Base-by-base conservation (phyloP, 2,113 vertebrate species). In the Pipa parva region DNA sequence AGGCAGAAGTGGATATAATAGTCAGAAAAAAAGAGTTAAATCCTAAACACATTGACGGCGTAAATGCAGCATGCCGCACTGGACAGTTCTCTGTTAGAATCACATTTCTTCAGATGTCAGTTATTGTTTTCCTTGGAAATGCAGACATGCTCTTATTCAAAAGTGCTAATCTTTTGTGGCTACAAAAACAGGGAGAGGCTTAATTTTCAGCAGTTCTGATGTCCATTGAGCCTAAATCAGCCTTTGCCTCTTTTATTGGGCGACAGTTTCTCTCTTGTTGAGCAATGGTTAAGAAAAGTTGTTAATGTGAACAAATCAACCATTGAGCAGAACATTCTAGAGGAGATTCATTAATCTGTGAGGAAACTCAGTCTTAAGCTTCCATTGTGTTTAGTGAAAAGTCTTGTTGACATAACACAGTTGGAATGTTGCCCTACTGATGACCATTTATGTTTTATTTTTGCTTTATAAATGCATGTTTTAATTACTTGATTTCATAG, bases 41-140 rank as follows among this genome's bases (percentile, higher is more conserved):
- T 77, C 36, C 18, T 77, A 66, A 77, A 67, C 7, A 61, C 7
- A 0, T 0, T 60, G 70, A 63, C 20, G 51, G 37, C 58, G 59
- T 59, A 59, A 75, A 46, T 26, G 54, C 63, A 75, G 59, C 60
- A 74, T 74, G 22, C 63, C 71, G 60, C 59, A 1, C 71, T 76
- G 81, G 71, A 70, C 75, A 74, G 68, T 70, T 29, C 60, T 73
- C 33, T 75, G 72, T 78, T 63, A 68, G 63, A 59, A 29, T 71
- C 59, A 70, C 60, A 57, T 31, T 75, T 27, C 42, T 78, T 65
- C 25, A 71, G 45, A 62, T 77, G 71, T 76, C 79, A 63, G 52
- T 45, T 10, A 21, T 24, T 77, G 70, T 76, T 77, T 83, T 77
- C 13, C 46, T 59, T 68, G 64, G 64, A 59, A 51, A 59, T 39